Evolutionary conservation across 2,888 invertebrate species (phyloP).

Genomic region (Epinotia brunnichana): DNA sequence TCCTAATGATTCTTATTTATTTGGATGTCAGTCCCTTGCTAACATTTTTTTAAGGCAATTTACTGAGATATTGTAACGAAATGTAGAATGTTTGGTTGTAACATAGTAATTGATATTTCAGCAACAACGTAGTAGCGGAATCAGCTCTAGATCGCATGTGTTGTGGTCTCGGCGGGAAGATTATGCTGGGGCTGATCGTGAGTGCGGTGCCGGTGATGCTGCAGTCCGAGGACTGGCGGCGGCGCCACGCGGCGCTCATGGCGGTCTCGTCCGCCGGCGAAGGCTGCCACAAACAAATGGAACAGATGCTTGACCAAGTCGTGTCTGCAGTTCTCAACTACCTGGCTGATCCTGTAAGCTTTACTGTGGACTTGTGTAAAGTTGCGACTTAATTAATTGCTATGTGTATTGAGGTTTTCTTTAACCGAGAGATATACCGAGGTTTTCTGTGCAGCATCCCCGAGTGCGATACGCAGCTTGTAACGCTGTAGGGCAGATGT

Average conservation of each 20-base stretch:
- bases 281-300: conserved; percentile 99
- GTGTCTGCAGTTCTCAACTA: conserved; percentile 95
- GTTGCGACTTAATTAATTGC: conserved; percentile 8
- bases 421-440: neutral
- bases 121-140: conserved; percentile 97
- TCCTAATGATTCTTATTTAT: conserved; percentile 64
- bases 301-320: conserved; percentile 95
- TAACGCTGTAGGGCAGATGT: conserved; percentile 99
- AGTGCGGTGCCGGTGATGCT: conserved; percentile 94
- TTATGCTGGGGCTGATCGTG: conserved; percentile 95
- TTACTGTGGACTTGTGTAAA: conserved; percentile 7
- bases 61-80: neutral
- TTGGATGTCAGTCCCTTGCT: conserved; percentile 78
- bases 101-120: conserved; percentile 63
- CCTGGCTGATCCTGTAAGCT: conserved; percentile 90
- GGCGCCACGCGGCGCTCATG: conserved; percentile 98
- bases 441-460: conserved; percentile 86
- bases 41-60: conserved; percentile 53
- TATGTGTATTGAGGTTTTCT: conserved; percentile 1
- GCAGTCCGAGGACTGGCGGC: conserved; percentile 91
- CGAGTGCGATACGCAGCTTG: conserved; percentile 98
- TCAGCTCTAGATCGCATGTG: conserved; percentile 98
- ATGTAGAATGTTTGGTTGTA: neutral
- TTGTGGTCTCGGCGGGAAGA: conserved; percentile 97
- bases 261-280: conserved; percentile 99